These are phyloP conservation scores for Clarias macrocephalus DNA, from an alignment of 2,113 vertebrate species.

Conservation along the genomic window DNA sequence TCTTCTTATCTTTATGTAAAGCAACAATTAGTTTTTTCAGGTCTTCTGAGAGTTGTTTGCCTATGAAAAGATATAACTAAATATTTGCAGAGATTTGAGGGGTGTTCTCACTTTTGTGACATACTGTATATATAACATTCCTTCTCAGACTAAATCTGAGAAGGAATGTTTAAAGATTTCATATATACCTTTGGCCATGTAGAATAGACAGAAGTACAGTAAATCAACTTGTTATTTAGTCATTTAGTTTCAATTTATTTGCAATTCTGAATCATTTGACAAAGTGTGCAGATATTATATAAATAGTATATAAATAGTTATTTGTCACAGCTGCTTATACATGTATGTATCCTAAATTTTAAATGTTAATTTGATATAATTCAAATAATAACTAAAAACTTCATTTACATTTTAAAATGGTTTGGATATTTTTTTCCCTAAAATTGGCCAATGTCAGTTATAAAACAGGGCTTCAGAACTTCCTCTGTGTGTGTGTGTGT, in stretches of 20 bases:
- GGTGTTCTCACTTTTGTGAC: too few relatives aligned
- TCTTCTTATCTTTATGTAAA: too few relatives aligned
- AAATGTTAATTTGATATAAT: neutral
- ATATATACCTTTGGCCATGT: neutral
- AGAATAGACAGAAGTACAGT: neutral
- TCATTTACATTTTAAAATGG: neutral
- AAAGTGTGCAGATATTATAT: neutral
- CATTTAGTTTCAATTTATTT: neutral
- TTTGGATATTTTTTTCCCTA: neutral
- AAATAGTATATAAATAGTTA: neutral
- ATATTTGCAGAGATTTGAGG: too few relatives aligned
- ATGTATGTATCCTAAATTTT: neutral
- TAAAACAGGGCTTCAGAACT: too few relatives aligned
- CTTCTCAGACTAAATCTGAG: neutral
- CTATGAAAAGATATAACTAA: too few relatives aligned
- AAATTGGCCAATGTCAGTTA: neutral
- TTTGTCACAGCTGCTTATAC: neutral
- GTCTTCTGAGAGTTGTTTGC: too few relatives aligned
- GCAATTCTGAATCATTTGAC: neutral
- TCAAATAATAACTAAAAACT: neutral
- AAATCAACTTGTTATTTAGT: neutral
- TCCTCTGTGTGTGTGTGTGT: too few relatives aligned
- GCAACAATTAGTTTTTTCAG: too few relatives aligned
- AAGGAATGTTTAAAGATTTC: too few relatives aligned
- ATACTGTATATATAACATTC: too few relatives aligned